A percentile compares a stretch with the other conserved stretches of the same genome.
Conservation (phyloP, 2,888 invertebrate genomes). For the Bugula neritina region DNA sequence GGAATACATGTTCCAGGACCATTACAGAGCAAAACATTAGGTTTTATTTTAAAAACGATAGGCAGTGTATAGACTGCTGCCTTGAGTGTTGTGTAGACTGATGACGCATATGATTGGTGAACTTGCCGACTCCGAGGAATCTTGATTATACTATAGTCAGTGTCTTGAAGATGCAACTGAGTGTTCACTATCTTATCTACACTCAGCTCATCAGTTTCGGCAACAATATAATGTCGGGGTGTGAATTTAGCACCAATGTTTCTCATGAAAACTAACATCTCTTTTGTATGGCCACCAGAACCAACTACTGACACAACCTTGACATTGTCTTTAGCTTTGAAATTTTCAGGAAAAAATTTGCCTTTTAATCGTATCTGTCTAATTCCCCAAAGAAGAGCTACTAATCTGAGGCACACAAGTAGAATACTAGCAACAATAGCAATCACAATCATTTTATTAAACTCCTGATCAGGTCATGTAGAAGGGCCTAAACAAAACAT, state of each 20-base stretch:
- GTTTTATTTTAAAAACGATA: constrained; percentile 64
- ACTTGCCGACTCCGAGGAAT: constrained; percentile 83
- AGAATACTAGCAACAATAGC: background rate
- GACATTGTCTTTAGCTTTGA: background rate
- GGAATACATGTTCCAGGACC: constrained; percentile 97
- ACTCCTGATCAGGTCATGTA: too few relatives aligned
- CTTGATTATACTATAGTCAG: constrained; percentile 52
- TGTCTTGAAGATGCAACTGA: constrained; percentile 31
- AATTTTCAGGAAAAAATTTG: background rate
- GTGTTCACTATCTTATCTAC: constrained; percentile 60
- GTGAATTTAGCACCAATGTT: constrained; percentile 62
- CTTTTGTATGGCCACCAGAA: constrained; percentile 87
- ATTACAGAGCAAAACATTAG: constrained; percentile 79
- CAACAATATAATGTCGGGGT: constrained; percentile 72
- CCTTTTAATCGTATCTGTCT: background rate
- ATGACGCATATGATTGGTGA: constrained; percentile 74
- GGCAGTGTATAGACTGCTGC: constrained; percentile 68
- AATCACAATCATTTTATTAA: too few relatives aligned
- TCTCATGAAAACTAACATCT: constrained; percentile 72
- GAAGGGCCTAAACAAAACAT: too few relatives aligned
- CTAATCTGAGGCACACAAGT: background rate
- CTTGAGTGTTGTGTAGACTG: constrained; percentile 70
- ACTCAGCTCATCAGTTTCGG: constrained; percentile 72
- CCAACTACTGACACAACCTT: constrained; percentile 18
- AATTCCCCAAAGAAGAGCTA: background rate